Evolutionary conservation across 1,140 invertebrate species (phyloP), one percentile per base, ranked within the genome.

Genomic region (Battus philenor): DNA sequence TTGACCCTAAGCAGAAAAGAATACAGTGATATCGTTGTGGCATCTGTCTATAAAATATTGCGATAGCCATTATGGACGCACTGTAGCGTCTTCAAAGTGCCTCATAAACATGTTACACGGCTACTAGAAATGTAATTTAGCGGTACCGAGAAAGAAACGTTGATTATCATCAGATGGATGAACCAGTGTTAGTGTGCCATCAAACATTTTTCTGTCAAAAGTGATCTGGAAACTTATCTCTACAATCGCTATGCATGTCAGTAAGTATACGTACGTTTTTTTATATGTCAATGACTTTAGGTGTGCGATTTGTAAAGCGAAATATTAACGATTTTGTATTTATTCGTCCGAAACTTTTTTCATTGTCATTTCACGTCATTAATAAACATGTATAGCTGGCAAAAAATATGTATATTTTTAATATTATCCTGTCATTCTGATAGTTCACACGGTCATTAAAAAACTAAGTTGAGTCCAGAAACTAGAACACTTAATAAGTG

Each of bases 101-200:
- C 67, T 84, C 77, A 67, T 81, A 84, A 84, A 81, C 68, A 70
- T 67, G 74, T 69, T 74, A 77, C 70, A 72, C 70, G 56, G 75
- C 77, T 78, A 80, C 77, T 84, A 81, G 71, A 79, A 79, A 74
- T 64, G 77, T 76, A 76, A 80, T 84, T 78, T 84, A 80, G 80
- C 77, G 75, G 76, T 80, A 80, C 74, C 54, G 66, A 63, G 77
- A 76, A 80, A 77, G 60, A 73, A 77, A 66, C 57, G 73, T 81
- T 81, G 57, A 60, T 69, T 77, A 81, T 83, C 79, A 71, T 44
- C 59, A 72, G 62, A 68, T 73, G 68, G 68, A 77, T 78, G 72
- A 71, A 67, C 59, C 57, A 67, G 56, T 65, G 60, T 65, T 64
- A 68, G 62, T 63, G 58, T 56, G 57, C 50, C 57, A 59, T 67